These are phyloP conservation scores for Daktulosphaira vitifoliae DNA, from an alignment of 1,140 invertebrate species.

Conservation along the genomic window DNA sequence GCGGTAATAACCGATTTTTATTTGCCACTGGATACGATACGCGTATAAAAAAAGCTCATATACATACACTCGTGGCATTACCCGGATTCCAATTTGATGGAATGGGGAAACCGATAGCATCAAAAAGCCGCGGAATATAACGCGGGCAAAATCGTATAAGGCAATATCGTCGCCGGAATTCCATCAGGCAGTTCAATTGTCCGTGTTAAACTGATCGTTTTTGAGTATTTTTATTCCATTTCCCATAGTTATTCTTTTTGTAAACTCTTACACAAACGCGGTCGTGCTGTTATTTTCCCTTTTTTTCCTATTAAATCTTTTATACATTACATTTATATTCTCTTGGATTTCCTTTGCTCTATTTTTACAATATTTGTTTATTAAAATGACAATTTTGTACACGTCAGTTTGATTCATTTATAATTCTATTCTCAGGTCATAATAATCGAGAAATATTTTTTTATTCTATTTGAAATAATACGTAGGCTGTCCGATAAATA, in stretches of 20 bases:
- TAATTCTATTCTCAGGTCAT: too few relatives aligned
- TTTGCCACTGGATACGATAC: slow-evolving; percentile 24
- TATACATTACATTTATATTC: too few relatives aligned
- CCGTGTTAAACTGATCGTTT: slow-evolving; percentile 31
- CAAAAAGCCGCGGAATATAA: slow-evolving; percentile 31
- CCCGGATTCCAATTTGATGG: slow-evolving; percentile 31
- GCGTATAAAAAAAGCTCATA: not conserved
- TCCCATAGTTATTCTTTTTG: not conserved
- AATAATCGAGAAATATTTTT: too few relatives aligned
- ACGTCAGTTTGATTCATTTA: too few relatives aligned
- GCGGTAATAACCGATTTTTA: slow-evolving; percentile 34
- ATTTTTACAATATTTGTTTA: too few relatives aligned
- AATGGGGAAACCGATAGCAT: slow-evolving; percentile 29
- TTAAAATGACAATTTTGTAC: too few relatives aligned
- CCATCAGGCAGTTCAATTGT: slow-evolving; percentile 33
- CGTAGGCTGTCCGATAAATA: too few relatives aligned
- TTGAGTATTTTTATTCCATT: slow-evolving; percentile 20
- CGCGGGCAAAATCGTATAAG: slow-evolving; percentile 5
- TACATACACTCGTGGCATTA: slow-evolving; percentile 1
- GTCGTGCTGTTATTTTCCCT: too few relatives aligned
- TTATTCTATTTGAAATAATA: too few relatives aligned
- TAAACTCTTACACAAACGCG: too few relatives aligned
- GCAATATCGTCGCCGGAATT: slow-evolving; percentile 28
- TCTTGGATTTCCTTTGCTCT: too few relatives aligned
- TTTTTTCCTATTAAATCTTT: too few relatives aligned